Conservation (phyloP, 1,140 invertebrate genomes). For the Protaetia brevitarsis region DNA sequence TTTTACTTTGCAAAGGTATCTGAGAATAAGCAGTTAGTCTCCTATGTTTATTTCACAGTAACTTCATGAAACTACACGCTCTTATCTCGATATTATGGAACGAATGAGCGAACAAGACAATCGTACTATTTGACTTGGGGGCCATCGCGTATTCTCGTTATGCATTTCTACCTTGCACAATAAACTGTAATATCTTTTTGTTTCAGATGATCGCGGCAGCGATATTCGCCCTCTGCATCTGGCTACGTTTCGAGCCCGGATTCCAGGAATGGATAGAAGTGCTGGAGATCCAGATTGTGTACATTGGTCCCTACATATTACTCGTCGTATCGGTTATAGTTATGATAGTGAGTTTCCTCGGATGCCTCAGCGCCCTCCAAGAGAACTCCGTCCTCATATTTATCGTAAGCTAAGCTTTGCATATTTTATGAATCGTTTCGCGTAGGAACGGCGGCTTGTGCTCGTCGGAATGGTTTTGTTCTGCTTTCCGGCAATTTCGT, state of each 20-base stretch:
- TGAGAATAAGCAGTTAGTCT: too few relatives aligned
- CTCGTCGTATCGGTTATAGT: conserved; percentile 67
- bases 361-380: conserved; percentile 69
- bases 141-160: too few relatives aligned
- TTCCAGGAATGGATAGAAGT: conserved; percentile 77
- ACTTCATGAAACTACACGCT: too few relatives aligned
- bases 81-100: too few relatives aligned
- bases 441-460: neutral
- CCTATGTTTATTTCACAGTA: too few relatives aligned
- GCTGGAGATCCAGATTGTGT: conserved; percentile 70
- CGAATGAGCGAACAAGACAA: too few relatives aligned
- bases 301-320: conserved; percentile 77
- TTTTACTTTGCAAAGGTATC: too few relatives aligned
- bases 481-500: too few relatives aligned
- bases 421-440: neutral
- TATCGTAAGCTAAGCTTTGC: conserved; percentile 55
- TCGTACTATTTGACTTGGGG: too few relatives aligned
- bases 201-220: conserved; percentile 69
- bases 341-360: conserved; percentile 70
- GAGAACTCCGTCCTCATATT: conserved; percentile 61
- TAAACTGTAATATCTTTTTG: conserved; percentile 31
- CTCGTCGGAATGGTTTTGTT: too few relatives aligned
- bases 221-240: conserved; percentile 74
- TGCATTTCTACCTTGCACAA: too few relatives aligned
- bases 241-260: conserved; percentile 74